These are phyloP conservation scores for Campylomormyrus tamandua DNA, from an alignment of 2,113 vertebrate genomes.

Conservation along the genomic window DNA sequence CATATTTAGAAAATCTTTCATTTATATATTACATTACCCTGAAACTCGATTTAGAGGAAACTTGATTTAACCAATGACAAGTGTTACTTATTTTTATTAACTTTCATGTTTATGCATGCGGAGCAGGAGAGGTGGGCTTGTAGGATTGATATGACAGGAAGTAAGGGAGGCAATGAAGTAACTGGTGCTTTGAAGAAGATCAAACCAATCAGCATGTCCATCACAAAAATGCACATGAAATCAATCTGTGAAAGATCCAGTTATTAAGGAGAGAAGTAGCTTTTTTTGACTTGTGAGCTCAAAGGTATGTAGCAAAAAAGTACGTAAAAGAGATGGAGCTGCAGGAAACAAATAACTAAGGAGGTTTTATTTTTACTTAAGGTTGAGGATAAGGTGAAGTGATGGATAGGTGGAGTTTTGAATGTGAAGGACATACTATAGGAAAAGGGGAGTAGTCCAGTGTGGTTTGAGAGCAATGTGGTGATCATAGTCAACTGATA, in stretches of 20 bases:
- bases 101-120: constrained; percentile 24
- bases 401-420: not conserved
- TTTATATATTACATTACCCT: not conserved
- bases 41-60: constrained; percentile 12
- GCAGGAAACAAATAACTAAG: not conserved
- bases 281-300: constrained; percentile 14
- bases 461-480: not conserved
- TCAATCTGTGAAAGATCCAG: not conserved
- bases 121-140: not conserved
- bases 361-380: not conserved
- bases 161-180: not conserved
- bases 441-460: not conserved
- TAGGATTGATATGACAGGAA: constrained; percentile 14
- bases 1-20: not conserved
- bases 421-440: not conserved
- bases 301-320: not conserved
- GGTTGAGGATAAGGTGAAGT: not conserved
- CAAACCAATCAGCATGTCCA: constrained; percentile 5
- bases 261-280: constrained; percentile 8
- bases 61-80: constrained; percentile 24
- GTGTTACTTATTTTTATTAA: constrained; percentile 7
- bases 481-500: not conserved
- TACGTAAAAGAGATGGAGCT: not conserved
- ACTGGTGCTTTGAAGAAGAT: constrained; percentile 20
- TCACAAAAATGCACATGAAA: constrained; percentile 18